Evolutionary conservation across 2,113 vertebrate species (phyloP).

Genomic region (Bolborhynchus lineola): DNA sequence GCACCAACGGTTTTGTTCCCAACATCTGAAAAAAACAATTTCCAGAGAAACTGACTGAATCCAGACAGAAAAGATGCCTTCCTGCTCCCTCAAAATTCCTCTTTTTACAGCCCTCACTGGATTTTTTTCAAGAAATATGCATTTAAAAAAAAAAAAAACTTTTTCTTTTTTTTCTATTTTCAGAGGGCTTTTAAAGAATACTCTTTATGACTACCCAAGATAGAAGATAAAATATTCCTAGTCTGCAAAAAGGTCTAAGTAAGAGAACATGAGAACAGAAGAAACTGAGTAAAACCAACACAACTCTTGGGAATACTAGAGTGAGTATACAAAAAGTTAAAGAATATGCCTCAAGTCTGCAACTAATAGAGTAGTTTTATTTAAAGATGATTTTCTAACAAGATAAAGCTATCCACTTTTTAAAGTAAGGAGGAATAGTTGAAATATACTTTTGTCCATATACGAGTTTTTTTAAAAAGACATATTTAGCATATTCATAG

Average conservation of each 20-base stretch:
- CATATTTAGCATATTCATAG: background rate
- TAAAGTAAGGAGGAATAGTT: background rate
- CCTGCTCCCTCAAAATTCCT: background rate
- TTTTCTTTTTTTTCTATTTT: background rate
- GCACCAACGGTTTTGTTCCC: background rate
- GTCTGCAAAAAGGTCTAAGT: background rate
- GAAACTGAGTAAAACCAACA: background rate
- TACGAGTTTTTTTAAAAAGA: background rate
- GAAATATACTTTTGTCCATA: background rate
- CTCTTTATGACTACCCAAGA: background rate
- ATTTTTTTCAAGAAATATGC: background rate
- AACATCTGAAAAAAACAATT: background rate
- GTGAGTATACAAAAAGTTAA: background rate
- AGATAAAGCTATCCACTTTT: background rate
- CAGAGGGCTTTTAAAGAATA: background rate
- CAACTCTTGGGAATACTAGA: background rate
- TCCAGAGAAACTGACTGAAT: background rate
- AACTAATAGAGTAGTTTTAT: background rate
- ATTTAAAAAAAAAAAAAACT: background rate
- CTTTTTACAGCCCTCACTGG: background rate
- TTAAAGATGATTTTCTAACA: background rate
- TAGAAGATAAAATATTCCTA: background rate
- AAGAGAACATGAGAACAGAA: background rate
- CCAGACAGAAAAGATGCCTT: background rate
- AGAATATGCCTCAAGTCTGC: background rate